Base-by-base conservation (phyloP, 2,113 vertebrate species). In the Pseudorasbora parva region DNA sequence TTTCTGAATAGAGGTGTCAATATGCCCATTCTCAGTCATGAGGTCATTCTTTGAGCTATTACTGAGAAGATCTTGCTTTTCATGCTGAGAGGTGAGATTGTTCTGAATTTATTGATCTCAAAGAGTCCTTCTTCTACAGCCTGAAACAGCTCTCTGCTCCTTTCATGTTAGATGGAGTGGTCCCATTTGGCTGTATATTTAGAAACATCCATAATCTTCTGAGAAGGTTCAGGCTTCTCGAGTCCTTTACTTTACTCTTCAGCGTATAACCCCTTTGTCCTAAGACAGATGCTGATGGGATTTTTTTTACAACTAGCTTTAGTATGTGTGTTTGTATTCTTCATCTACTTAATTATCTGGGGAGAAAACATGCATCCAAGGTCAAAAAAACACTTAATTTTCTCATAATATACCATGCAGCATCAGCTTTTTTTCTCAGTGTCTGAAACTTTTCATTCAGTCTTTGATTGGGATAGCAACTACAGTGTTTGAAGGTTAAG, bases 181-280 rank as follows among this genome's bases (percentile, higher is more conserved):
- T 69, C 47, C 78, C 47, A 69, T 69, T 81, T 41, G 60, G 11
- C 30, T 68, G 27, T 56, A 54, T 4, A 33, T 57, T 77, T 54
- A 77, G 47, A 81, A 69, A 81, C 45, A 49, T 69, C 64, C 27
- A 56, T 81, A 68, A 81, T 81, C 62, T 79, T 66, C 19, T 79
- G 60, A 66, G 37, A 21, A 74, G 45, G 43, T 49, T 51, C 71
- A 51, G 23, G 14, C 41, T 43, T 7, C 69, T 45, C 43, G 37
- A 15, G 0, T 19, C 54, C 17, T 9, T 41, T 27, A n/a, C 19
- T 7, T 69, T 25, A 2, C 15, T 41, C 17, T 9, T 71, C 19
- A 71, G 3, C 4, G 17, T 43, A 33, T 47, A 21, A 71, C 6
- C 43, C 25, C 43, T 45, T 47, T 73, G 37, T 73, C n/a, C n/a